A percentile compares a stretch with the other conserved stretches of the same genome.
These are phyloP conservation scores for Neuroscelio doddi DNA, from an alignment of 2,888 invertebrate species.

Conservation along the genomic window DNA sequence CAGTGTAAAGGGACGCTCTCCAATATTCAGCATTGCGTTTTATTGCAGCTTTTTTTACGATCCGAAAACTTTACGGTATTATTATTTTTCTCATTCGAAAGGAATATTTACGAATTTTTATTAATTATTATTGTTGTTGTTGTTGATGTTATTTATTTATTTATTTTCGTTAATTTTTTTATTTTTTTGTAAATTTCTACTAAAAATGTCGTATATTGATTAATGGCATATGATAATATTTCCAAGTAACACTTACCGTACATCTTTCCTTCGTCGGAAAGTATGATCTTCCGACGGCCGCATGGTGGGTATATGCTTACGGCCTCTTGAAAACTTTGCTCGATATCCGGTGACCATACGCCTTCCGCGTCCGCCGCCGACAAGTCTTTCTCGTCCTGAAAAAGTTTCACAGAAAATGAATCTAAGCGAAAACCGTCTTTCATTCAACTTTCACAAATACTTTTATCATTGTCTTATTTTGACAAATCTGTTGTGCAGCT, in stretches of 20 bases:
- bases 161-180: too few species aligned
- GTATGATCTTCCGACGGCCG: constrained; percentile 98
- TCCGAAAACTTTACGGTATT: too few species aligned
- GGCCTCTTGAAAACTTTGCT: constrained; percentile 99
- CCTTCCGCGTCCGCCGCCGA: constrained; percentile 99
- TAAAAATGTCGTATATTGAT: too few species aligned
- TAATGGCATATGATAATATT: too few species aligned
- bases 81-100: not conserved
- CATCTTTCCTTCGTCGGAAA: constrained; percentile 99
- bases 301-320: constrained; percentile 99
- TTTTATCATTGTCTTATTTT: too few species aligned
- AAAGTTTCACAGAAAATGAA: constrained; percentile 34
- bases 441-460: too few species aligned
- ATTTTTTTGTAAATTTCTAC: too few species aligned
- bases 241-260: constrained; percentile 90
- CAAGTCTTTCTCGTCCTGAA: constrained; percentile 88
- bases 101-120: not conserved
- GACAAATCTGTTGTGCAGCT: too few species aligned
- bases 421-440: constrained; percentile 9
- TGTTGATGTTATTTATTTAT: too few species aligned
- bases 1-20: not conserved
- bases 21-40: too few species aligned
- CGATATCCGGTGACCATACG: constrained; percentile 99
- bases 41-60: too few species aligned
- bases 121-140: too few species aligned